Conservation (phyloP, 2,797 vertebrate genomes). For the Hypotaenidia philippensis region DNA sequence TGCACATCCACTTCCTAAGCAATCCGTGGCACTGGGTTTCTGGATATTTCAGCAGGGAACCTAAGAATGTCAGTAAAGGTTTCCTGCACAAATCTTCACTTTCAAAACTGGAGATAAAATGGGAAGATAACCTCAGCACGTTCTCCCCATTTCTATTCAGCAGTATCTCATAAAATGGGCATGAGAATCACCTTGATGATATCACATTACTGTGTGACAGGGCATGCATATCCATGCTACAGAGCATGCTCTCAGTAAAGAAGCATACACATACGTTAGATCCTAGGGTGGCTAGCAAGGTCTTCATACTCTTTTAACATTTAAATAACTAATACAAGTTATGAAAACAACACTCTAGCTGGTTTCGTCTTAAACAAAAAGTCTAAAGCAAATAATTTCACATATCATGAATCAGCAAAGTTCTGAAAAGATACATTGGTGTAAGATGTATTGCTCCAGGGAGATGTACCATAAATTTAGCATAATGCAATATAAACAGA, state of each 20-base stretch:
- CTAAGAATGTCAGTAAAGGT: not conserved
- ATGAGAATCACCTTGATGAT: not conserved
- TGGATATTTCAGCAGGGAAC: not conserved
- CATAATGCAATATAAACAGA: not conserved
- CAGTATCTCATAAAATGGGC: not conserved
- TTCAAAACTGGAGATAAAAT: not conserved
- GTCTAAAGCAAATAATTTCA: not conserved
- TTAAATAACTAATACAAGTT: not conserved
- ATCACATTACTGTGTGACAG: not conserved
- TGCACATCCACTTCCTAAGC: not conserved
- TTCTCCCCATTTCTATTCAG: not conserved
- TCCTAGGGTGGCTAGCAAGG: not conserved
- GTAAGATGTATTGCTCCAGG: not conserved
- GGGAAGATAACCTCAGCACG: not conserved
- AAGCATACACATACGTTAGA: not conserved
- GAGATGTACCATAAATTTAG: not conserved
- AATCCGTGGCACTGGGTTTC: not conserved
- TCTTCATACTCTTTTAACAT: not conserved
- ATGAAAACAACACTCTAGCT: not conserved
- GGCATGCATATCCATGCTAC: rapidly evolving
- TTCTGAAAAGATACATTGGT: not conserved
- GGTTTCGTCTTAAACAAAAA: not conserved
- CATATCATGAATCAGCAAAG: not conserved
- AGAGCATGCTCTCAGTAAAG: not conserved
- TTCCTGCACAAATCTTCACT: not conserved